A percentile compares a stretch with the other conserved stretches of the same genome.
phyloP scores from a whole-genome alignment of 2,888 invertebrate species.

The Myathropa florea region DNA sequence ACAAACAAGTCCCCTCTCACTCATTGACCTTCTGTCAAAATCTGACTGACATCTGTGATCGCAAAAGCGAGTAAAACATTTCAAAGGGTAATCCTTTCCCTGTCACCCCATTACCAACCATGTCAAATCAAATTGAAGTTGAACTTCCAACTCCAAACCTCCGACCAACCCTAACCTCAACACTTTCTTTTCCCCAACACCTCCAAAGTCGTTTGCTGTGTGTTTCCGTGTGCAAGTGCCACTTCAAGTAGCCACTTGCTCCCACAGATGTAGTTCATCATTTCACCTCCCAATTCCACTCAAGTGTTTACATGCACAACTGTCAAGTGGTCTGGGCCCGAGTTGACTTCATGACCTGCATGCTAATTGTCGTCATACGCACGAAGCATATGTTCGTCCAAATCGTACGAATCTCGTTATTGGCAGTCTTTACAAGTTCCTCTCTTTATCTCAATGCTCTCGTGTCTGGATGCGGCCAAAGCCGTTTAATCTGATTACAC shows the following conservation, averaged over 20 bases:
- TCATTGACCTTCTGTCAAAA: no score
- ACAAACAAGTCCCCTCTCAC: no score
- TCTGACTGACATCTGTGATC: no score
- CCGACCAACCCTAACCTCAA: no score
- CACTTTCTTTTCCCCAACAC: not conserved
- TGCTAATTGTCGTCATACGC: slow-evolving; percentile 21
- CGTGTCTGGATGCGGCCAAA: not conserved
- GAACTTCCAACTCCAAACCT: no score
- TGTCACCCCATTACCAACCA: no score
- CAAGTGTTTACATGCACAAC: not conserved
- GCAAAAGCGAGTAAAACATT: no score
- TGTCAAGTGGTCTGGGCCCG: not conserved
- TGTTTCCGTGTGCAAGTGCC: not conserved
- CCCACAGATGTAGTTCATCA: not conserved
- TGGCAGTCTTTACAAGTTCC: not conserved
- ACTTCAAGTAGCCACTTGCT: not conserved
- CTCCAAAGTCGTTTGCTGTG: not conserved
- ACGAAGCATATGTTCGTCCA: not conserved
- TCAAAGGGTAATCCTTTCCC: no score
- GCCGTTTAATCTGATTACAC: not conserved
- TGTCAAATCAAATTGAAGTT: no score
- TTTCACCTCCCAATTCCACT: not conserved
- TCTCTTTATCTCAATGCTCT: not conserved
- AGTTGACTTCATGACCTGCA: slow-evolving; percentile 18
- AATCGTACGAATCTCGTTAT: not conserved